Percentiles rank a stretch among this genome's conserved stretches.
Conservation (phyloP, 30 jellyfish, hydroid and myxozoan genomes). For the Phacellophora camtschatica region DNA sequence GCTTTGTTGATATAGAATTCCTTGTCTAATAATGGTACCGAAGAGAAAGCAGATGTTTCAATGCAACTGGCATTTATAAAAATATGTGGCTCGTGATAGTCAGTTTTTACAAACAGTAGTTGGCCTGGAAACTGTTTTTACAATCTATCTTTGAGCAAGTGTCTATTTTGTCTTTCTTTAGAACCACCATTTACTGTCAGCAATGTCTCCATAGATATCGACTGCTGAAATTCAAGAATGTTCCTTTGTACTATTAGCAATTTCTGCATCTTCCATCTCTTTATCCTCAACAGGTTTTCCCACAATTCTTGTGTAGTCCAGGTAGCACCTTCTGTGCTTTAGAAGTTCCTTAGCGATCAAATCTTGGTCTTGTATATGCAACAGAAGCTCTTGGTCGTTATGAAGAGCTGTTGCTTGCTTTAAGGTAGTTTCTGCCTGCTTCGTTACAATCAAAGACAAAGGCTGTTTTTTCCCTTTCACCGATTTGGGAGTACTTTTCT, state of each 20-base stretch:
- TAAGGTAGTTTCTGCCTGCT: background rate
- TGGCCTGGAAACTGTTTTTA: background rate
- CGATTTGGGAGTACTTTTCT: background rate
- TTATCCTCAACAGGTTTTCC: background rate
- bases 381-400: background rate
- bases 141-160: background rate
- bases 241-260: background rate
- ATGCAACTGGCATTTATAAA: background rate
- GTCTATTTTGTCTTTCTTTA: background rate
- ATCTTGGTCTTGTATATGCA: background rate
- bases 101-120: background rate
- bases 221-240: background rate
- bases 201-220: background rate
- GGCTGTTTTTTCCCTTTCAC: conserved; percentile 4
- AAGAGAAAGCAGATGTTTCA: conserved; percentile 4
- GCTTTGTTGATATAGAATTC: conserved; percentile 1
- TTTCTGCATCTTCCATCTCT: background rate
- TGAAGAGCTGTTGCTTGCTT: background rate
- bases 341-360: background rate
- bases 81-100: background rate
- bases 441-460: background rate
- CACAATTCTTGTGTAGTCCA: background rate
- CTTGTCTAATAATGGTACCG: conserved; percentile 11
- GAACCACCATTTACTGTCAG: background rate
- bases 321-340: background rate